Evolutionary conservation across 2,888 invertebrate genomes (phyloP).

Genomic region (Syritta pipiens): DNA sequence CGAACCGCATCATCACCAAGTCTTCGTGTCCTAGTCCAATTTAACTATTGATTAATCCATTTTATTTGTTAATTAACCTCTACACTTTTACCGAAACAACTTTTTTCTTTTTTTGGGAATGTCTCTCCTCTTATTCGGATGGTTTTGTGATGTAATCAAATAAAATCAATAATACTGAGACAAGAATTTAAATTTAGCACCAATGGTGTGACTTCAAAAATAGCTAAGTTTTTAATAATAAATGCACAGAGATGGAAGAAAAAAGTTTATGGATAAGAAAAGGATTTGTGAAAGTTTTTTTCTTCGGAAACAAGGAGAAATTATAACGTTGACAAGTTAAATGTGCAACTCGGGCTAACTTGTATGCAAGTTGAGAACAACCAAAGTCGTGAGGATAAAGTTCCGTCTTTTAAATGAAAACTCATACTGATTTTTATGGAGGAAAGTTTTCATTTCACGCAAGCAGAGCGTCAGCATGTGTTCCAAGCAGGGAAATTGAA

Average conservation of each 20-base stretch:
- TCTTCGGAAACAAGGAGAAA: background rate
- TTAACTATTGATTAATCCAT: constrained; percentile 23
- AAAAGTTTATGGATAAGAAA: too few relatives aligned
- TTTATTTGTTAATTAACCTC: background rate
- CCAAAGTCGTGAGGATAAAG: constrained; percentile 2
- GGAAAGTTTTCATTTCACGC: constrained; percentile 3
- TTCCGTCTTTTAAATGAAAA: background rate
- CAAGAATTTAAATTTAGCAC: background rate
- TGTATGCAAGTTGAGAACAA: background rate
- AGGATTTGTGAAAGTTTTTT: too few relatives aligned
- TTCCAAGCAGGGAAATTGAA: constrained; percentile 2
- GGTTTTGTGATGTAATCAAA: constrained; percentile 29
- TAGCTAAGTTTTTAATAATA: background rate
- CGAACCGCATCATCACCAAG: constrained; percentile 24
- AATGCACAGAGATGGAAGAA: background rate
- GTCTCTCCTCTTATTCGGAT: background rate
- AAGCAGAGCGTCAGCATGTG: constrained; percentile 32
- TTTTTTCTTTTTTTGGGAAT: constrained; percentile 1
- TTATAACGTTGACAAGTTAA: constrained; percentile 24
- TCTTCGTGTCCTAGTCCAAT: constrained; percentile 9
- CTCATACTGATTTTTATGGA: constrained; percentile 15
- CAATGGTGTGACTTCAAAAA: background rate
- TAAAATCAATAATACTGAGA: background rate
- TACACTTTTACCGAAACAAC: background rate
- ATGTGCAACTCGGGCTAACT: background rate